Evolutionary conservation across 2,888 invertebrate genomes (phyloP).

Genomic region (Steinernema carpocapsae): DNA sequence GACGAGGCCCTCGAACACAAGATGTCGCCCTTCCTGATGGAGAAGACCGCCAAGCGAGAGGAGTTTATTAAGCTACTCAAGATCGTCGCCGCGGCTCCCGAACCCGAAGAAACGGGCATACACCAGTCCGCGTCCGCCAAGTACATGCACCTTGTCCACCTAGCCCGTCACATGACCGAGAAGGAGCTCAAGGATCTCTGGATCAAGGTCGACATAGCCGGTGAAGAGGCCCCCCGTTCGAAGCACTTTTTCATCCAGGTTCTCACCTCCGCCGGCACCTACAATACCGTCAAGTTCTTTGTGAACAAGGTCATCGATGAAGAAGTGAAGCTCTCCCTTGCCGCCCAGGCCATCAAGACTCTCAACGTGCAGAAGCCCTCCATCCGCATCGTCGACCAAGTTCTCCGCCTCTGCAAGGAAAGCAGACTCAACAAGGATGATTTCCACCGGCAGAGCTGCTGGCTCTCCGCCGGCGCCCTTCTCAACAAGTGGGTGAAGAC

Average conservation of each 20-base stretch:
- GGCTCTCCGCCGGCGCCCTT: constrained; percentile 56
- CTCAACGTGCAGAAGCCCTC: constrained; percentile 53
- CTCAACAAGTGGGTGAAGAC: constrained; percentile 47
- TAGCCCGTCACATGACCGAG: neutral
- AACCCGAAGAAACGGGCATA: neutral
- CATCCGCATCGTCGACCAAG: constrained; percentile 46
- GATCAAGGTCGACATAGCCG: too few relatives aligned
- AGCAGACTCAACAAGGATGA: constrained; percentile 41
- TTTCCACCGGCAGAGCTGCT: constrained; percentile 55
- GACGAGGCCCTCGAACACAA: constrained; percentile 15
- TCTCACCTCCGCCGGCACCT: neutral
- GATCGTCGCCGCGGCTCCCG: neutral
- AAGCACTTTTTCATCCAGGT: neutral
- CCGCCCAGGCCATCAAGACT: constrained; percentile 43
- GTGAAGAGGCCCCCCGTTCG: neutral
- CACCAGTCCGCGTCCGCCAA: too few relatives aligned
- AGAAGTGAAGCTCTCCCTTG: constrained; percentile 20
- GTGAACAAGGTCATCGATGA: constrained; percentile 35
- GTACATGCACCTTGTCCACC: neutral
- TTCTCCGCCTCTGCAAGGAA: constrained; percentile 49
- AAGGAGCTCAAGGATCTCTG: neutral
- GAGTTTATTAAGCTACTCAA: neutral
- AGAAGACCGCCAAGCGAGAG: neutral
- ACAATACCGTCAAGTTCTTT: constrained; percentile 19
- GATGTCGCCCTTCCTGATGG: constrained; percentile 32